These are phyloP conservation scores for Phania funesta DNA, from an alignment of 2,888 invertebrate genomes.

Conservation along the genomic window DNA sequence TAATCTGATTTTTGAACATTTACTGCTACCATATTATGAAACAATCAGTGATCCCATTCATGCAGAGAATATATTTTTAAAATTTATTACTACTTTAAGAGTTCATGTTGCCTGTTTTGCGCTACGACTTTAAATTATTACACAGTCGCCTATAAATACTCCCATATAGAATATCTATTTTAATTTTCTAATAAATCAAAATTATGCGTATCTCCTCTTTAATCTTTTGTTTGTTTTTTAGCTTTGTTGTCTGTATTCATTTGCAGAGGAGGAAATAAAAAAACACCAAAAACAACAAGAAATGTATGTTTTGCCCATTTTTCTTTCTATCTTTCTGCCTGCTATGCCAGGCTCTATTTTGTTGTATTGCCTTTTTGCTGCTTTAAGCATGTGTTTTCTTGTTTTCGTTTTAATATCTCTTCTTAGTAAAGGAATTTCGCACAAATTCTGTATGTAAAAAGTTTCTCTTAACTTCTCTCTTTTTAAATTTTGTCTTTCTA, in stretches of 20 bases:
- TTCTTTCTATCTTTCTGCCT: not conserved
- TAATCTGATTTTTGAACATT: too few relatives aligned
- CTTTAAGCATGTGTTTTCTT: conserved; percentile 47
- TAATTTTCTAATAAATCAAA: not conserved
- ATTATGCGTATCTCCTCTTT: not conserved
- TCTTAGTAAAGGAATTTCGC: conserved; percentile 17
- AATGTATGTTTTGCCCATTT: not conserved
- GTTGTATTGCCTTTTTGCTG: not conserved
- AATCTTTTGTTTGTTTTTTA: not conserved
- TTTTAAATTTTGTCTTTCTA: not conserved
- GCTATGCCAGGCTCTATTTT: conserved; percentile 2
- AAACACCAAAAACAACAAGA: not conserved
- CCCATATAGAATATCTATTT: not conserved
- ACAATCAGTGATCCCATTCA: too few relatives aligned
- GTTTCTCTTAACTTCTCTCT: not conserved
- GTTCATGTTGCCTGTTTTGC: not conserved
- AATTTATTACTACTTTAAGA: not conserved
- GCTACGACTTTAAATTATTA: not conserved
- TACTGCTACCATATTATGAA: too few relatives aligned
- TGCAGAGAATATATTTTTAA: too few relatives aligned
- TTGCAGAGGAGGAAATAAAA: conserved; percentile 17
- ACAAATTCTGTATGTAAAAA: not conserved
- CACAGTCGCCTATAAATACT: not conserved
- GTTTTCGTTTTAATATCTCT: not conserved
- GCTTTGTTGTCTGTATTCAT: not conserved